Evolutionary conservation across 1,140 invertebrate genomes (phyloP), one percentile per base, ranked within the genome.

Genomic region (Metaphire vulgaris): DNA sequence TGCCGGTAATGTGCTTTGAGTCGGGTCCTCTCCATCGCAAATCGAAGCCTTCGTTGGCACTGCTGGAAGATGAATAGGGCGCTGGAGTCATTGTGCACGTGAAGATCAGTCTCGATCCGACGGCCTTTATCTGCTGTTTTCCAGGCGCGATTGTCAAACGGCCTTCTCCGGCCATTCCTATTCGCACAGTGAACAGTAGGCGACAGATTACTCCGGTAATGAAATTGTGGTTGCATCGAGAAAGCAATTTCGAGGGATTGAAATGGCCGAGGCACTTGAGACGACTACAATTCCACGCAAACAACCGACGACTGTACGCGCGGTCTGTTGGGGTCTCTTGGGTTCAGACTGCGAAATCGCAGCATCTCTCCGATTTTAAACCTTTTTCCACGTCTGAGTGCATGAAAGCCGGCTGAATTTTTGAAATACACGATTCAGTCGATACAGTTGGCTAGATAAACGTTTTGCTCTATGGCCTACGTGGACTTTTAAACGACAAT

Each of bases 41-140:
- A 21, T 56, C 41, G 21, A 56, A 56, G 41, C 6, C 21, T 6
- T 56, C 41, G 41, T 56, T 56, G 41, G 6, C 41, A 21, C 21
- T 12, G 6, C 41, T n/a, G n/a, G n/a, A n/a, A n/a, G n/a, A n/a
- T n/a, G n/a, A n/a, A n/a, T n/a, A n/a, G n/a, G n/a, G n/a, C 69
- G 72, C 31, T 73, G 72, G 31, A 1, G 21, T n/a, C 31, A 73
- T 73, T 15, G 34, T 73, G 34, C 72, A 73, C 21, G 72, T 73
- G 33, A 73, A 73, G 33, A 73, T 41, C 31, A 73, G 28, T 28
- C 56, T 73, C 14, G 72, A 73, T 29, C 72, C 72, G 33, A 73
- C 33, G 26, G 32, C 33, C 33, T 34, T 73, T 32, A 73, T 34
- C 72, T 73, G 72, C 32, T 33, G 21, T 34, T 30, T 26, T n/a